Evolutionary conservation across 2,888 invertebrate species (phyloP), one percentile per base, ranked within the genome.

Genomic region (Phania funesta): DNA sequence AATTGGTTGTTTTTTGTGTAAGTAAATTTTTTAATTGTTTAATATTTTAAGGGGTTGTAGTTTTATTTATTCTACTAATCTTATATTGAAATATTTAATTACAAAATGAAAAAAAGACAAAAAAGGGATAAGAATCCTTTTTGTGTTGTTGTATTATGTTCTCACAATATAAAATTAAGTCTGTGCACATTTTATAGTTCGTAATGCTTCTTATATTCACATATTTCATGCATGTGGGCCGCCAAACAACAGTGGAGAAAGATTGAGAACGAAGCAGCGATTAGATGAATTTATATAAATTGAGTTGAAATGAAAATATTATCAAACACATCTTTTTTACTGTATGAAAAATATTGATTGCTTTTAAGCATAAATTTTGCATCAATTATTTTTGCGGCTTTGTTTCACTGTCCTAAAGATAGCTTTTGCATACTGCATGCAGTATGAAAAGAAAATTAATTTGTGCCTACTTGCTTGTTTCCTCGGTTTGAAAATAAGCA

Each of bases 11-110:
- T n/a, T 5, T 32, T 32, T 32, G 13, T 35, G 9, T 11, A 35
- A 35, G 13, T 35, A 11, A n/a, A n/a, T n/a, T 35, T 35, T 32
- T 35, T 35, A 35, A 13, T 38, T 38, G 11, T n/a, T n/a, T n/a
- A 2, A 3, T 11, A 0, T 38, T 52, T 44, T 35, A 22, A 6
- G n/a, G 50, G 24, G n/a, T 32, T 65, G 24, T 35, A 58, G 22
- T 73, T 67, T 24, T 67, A 41, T 71, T 44, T 76, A 20, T 22
- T 67, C 22, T 35, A 22, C 58, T 68, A 56, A 62, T 68, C 62
- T 38, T 7, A 24, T 52, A 70, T 50, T 75, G 48, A 75, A 70
- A 70, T 80, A 80, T 75, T 80, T 80, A 80, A 75, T 75, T 80
- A 65, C 41, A 2, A 68, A 73, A 26, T 38, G 13, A 54, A 22